These are phyloP conservation scores for Nymphalis urticae DNA, from an alignment of 2,888 invertebrate species.

Conservation along the genomic window DNA sequence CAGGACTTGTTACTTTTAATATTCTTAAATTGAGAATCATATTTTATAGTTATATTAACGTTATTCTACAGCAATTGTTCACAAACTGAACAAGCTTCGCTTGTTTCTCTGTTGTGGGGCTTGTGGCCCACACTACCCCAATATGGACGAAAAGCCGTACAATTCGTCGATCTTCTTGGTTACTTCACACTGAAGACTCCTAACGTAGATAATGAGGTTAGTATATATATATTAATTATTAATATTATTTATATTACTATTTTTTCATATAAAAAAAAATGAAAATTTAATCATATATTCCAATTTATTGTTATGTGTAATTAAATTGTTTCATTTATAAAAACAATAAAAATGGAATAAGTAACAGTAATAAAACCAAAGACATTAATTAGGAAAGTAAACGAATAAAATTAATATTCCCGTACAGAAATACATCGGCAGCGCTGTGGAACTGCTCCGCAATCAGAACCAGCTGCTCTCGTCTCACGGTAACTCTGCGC, in stretches of 20 bases:
- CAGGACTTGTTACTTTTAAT: background rate
- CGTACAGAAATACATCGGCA: slow-evolving; percentile 89
- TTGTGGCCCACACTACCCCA: slow-evolving; percentile 94
- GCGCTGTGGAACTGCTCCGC: slow-evolving; percentile 91
- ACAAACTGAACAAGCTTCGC: slow-evolving; percentile 87
- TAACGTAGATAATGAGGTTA: slow-evolving; percentile 84
- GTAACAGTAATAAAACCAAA: no score
- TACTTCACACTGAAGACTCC: slow-evolving; percentile 95
- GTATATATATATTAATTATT: background rate
- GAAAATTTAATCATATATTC: no score
- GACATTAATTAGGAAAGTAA: no score
- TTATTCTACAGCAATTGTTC: slow-evolving; percentile 84
- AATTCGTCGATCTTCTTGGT: slow-evolving; percentile 97
- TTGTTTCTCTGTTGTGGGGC: slow-evolving; percentile 93
- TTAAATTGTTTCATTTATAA: no score
- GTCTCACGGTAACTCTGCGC: slow-evolving; percentile 95
- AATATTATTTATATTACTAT: no score
- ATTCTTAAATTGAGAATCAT: background rate
- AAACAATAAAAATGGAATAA: no score
- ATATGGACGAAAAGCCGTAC: slow-evolving; percentile 96
- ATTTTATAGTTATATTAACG: background rate
- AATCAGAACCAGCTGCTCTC: slow-evolving; percentile 94
- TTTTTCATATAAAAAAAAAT: no score
- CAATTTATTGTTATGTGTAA: no score
- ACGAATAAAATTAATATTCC: background rate